phyloP scores from a whole-genome alignment of 2,113 vertebrate species.

The Gallinago media region DNA sequence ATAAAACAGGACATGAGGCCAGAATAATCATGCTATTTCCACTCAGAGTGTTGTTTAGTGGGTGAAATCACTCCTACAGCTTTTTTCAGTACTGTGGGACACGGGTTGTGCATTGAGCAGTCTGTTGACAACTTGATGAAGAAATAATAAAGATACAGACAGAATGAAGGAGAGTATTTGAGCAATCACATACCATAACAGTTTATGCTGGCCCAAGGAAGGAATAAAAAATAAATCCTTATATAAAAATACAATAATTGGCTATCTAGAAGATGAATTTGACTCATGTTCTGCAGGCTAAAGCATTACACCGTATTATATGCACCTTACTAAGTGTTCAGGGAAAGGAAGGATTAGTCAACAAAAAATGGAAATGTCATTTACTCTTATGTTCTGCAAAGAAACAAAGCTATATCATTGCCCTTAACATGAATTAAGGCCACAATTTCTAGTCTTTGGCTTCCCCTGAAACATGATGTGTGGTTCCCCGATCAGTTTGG shows the following conservation, averaged over 20 bases:
- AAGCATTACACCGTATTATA: background rate
- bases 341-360: background rate
- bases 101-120: background rate
- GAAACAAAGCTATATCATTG: background rate
- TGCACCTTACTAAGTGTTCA: background rate
- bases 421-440: background rate
- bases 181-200: background rate
- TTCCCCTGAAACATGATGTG: background rate
- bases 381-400: background rate
- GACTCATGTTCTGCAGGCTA: background rate
- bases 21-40: background rate
- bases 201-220: background rate
- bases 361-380: background rate
- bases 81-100: background rate
- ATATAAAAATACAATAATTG: background rate
- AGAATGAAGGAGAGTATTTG: background rate
- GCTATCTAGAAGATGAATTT: background rate
- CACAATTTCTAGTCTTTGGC: background rate
- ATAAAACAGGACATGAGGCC: background rate
- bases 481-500: background rate
- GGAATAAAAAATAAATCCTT: background rate
- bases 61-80: background rate
- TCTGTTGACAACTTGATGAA: background rate
- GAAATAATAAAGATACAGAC: background rate
- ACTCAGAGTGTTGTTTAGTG: background rate